Conservation (phyloP, 2,113 vertebrate species). For the Podarcis muralis region DNA sequence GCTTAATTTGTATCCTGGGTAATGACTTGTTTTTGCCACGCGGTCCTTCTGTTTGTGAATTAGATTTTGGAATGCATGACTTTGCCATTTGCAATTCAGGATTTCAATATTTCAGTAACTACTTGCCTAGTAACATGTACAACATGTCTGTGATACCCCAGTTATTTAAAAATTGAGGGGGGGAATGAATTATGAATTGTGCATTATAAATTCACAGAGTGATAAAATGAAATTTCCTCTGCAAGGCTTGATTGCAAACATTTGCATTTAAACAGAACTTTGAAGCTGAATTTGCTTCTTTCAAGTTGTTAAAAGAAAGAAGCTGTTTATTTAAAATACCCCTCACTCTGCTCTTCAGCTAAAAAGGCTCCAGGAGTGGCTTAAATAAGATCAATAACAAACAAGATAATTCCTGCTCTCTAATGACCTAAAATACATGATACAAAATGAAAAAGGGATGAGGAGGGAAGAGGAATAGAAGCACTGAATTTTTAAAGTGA, state of each 20-base stretch:
- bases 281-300: constrained; percentile 16
- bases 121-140: constrained; percentile 1
- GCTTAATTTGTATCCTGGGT: not conserved
- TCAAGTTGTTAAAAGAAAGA: not conserved
- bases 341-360: not conserved
- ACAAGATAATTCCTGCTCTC: not conserved
- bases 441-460: not conserved
- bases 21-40: not conserved
- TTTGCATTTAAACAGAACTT: constrained; percentile 24
- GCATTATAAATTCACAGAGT: constrained; percentile 25
- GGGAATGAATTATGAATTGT: constrained; percentile 27
- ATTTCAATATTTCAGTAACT: constrained; percentile 1
- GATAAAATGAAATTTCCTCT: constrained; percentile 11
- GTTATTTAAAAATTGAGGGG: constrained; percentile 20
- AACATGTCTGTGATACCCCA: constrained; percentile 6
- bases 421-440: not conserved
- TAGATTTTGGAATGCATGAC: constrained; percentile 4
- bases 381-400: not conserved
- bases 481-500: not conserved
- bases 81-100: constrained; percentile 5
- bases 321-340: not conserved
- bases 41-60: not conserved
- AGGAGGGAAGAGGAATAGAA: not conserved
- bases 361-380: too few species aligned
- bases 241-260: constrained; percentile 13